Base-by-base conservation (phyloP, 37 sponge, comb jelly and placozoan species). In the Spongia lamella region DNA sequence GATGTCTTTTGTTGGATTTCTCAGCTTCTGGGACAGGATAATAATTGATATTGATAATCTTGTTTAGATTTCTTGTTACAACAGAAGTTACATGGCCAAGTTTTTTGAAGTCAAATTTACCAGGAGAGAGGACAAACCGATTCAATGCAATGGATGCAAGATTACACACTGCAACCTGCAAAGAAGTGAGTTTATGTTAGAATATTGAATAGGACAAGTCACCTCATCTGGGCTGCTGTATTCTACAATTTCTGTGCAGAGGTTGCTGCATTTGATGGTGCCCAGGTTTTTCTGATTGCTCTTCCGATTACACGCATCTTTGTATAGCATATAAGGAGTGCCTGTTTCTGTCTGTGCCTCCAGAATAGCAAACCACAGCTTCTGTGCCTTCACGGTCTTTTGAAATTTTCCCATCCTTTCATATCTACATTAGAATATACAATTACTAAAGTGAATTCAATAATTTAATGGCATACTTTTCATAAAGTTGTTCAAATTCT, bases 231-330 rank as follows among this genome's bases (percentile, higher is more conserved):
- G 91, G 24, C 80, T 72, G 54, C 92, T 89, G 84, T 98, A 98
- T 63, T 98, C 96, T 30, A 98, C 63, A 25, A 98, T 93, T 79
- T 98, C 99, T 47, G 99, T 98, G 72, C 99, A 98, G 43, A 98
- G 84, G 73, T 98, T 98, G 73, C 96, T 95, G 66, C 89, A 92
- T 70, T 95, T 92, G 76, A 98, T 98, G 35, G 99, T 98, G 2
- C 99, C 99, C 20, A 98, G 76, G 59, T 98, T 98, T 84, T 98
- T 83, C 76, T 98, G 99, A 65, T 98, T 98, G 82, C 99, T 98
- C 79, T 98, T 98, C 54, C 93, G 62, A 63, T 98, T 98, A 74
- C 96, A 92, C 52, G 83, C 73, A 73, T 98, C 99, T 75, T 98
- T 98, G 83, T 98, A 98, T 20, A 98, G 65, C 95, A 98, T 98